phyloP scores from a whole-genome alignment of 2,113 vertebrate genomes.

The Condylura cristata region DNA sequence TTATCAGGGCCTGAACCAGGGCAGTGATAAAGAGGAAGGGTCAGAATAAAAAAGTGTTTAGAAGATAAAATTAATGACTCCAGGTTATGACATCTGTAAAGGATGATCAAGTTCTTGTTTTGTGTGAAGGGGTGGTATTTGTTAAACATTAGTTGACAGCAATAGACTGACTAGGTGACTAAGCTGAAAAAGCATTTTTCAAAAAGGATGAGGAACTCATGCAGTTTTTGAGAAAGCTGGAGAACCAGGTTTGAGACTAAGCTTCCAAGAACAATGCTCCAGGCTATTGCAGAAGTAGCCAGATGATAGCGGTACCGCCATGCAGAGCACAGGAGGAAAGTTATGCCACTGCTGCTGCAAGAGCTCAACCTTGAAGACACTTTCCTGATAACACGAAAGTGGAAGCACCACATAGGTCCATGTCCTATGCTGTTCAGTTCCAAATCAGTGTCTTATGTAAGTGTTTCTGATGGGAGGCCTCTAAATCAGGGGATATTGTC shows the following conservation, averaged over 20 bases:
- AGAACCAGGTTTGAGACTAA: neutral
- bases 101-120: constrained; percentile 1
- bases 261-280: neutral
- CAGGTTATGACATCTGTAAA: neutral
- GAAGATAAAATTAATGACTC: neutral
- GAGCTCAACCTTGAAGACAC: constrained; percentile 23
- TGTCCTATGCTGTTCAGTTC: neutral
- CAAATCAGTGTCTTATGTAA: neutral
- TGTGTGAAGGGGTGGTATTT: neutral
- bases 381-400: neutral
- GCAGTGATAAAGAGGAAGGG: neutral
- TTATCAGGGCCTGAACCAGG: neutral
- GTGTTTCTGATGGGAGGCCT: neutral
- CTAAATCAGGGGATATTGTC: neutral
- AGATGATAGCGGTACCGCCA: neutral
- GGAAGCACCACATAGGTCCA: neutral
- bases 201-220: neutral
- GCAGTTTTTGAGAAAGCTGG: neutral
- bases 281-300: neutral
- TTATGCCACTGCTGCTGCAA: neutral
- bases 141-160: neutral
- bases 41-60: constrained; percentile 1
- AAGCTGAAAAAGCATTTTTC: neutral
- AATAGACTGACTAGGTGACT: neutral
- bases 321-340: neutral